Evolutionary conservation across 2,888 invertebrate species (phyloP).

Genomic region (Deilephila porcellus): DNA sequence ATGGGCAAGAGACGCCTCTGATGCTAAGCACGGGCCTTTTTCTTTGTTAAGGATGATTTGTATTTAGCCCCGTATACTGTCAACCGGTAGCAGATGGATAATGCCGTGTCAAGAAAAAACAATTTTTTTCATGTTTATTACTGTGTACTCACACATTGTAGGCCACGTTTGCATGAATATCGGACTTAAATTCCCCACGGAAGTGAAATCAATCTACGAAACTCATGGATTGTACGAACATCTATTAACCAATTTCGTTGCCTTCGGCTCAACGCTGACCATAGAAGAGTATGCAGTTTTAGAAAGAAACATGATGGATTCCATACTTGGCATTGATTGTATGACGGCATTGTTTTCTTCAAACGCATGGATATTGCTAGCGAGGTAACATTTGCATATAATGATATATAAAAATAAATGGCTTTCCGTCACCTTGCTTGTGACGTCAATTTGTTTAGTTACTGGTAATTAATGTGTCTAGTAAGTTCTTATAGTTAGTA

Average conservation of each 20-base stretch:
- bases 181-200: constrained; percentile 49
- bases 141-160: constrained; percentile 37
- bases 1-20: no score
- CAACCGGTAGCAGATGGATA: no score
- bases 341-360: constrained; percentile 64
- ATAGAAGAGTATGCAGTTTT: constrained; percentile 53
- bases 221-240: constrained; percentile 60
- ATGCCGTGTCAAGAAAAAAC: no score
- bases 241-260: constrained; percentile 53
- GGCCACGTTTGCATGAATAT: constrained; percentile 65
- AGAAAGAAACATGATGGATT: constrained; percentile 60
- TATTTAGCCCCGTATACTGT: no score
- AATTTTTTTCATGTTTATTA: no score
- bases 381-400: constrained; percentile 54
- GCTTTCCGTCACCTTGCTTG: neutral
- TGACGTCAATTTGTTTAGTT: constrained; percentile 4
- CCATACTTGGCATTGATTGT: constrained; percentile 58
- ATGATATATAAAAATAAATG: constrained; percentile 17
- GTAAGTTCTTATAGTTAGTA: neutral
- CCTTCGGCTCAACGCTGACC: constrained; percentile 53
- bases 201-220: constrained; percentile 35
- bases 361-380: constrained; percentile 66
- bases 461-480: neutral
- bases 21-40: no score
- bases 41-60: no score